phyloP scores from a whole-genome alignment of 2,113 vertebrate species.

The Lepus americanus region DNA sequence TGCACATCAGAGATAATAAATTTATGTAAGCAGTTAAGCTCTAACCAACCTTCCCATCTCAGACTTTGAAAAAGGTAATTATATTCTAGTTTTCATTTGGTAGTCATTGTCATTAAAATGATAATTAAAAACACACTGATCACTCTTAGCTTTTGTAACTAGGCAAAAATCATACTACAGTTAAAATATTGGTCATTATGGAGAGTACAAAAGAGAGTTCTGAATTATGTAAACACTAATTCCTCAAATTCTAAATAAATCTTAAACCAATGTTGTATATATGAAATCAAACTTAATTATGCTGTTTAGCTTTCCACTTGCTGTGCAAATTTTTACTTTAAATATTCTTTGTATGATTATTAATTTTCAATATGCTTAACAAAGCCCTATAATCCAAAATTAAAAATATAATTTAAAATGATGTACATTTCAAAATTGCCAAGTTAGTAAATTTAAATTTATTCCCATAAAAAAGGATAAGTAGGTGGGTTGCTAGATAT shows the following conservation, averaged over 20 bases:
- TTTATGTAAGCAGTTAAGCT: neutral
- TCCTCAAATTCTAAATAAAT: slow-evolving; percentile 31
- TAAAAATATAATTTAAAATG: slow-evolving; percentile 11
- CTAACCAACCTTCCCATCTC: neutral
- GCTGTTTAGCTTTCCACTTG: neutral
- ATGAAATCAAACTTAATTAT: neutral
- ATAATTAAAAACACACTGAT: neutral
- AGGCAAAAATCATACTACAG: neutral
- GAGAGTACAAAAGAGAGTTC: neutral
- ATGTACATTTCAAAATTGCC: neutral
- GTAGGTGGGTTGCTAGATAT: neutral
- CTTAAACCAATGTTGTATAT: neutral
- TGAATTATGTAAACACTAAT: neutral
- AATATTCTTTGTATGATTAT: neutral
- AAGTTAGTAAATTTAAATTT: neutral
- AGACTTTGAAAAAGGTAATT: neutral
- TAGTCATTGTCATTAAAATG: neutral
- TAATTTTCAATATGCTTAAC: neutral
- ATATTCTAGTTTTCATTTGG: neutral
- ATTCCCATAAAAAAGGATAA: neutral
- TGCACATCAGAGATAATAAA: neutral
- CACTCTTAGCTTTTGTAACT: neutral
- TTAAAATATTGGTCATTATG: neutral
- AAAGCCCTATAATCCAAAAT: neutral
- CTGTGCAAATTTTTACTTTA: neutral